These are phyloP conservation scores for Halocynthia roretzi DNA, from an alignment of 23 tunicate species.

Conservation along the genomic window DNA sequence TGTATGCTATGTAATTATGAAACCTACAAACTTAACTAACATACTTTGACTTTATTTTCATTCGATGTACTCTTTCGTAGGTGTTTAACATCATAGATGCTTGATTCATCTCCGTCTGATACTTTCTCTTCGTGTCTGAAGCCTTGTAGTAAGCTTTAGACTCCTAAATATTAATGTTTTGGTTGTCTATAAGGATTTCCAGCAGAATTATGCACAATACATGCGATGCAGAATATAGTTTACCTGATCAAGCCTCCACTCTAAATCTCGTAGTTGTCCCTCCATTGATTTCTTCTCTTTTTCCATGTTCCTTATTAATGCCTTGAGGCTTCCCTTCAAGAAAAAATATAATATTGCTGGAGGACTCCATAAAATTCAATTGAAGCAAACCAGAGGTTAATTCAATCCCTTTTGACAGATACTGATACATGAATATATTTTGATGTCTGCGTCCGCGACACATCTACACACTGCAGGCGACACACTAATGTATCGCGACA, in stretches of 20 bases:
- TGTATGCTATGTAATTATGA: too few species aligned
- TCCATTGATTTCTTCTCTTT: conserved; percentile 67
- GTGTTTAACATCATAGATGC: conserved; percentile 52
- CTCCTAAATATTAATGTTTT: conserved; percentile 30
- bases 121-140: conserved; percentile 57
- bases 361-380: too few species aligned
- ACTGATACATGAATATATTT: too few species aligned
- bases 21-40: conserved; percentile 1
- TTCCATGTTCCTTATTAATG: conserved; percentile 70
- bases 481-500: too few species aligned
- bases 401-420: too few species aligned
- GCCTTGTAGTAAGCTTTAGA: conserved; percentile 84
- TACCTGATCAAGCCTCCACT: conserved; percentile 98
- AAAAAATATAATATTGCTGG: not conserved
- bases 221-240: not conserved
- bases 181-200: not conserved
- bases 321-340: conserved; percentile 26
- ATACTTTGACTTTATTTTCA: conserved; percentile 8
- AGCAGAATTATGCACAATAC: not conserved
- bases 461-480: too few species aligned
- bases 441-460: too few species aligned
- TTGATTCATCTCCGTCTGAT: conserved; percentile 56
- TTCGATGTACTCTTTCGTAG: conserved; percentile 44
- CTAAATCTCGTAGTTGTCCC: conserved; percentile 81
- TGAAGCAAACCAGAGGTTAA: too few species aligned